Conservation (phyloP, 2,888 invertebrate genomes). For the Pachymerium ferrugineum region DNA sequence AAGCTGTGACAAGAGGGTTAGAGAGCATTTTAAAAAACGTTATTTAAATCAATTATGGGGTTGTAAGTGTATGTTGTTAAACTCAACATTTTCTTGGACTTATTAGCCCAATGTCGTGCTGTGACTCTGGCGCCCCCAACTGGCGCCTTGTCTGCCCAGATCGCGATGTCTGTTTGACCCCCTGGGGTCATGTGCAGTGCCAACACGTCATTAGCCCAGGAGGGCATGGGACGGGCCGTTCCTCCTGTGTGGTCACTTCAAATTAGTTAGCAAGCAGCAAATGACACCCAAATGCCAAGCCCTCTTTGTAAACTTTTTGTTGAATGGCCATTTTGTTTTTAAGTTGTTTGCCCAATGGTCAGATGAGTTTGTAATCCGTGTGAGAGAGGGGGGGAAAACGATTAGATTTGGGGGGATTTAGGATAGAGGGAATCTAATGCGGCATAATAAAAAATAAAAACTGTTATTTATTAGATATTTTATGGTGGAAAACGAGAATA, state of each 20-base stretch:
- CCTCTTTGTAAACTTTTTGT: conserved; percentile 19
- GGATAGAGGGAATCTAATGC: too few relatives aligned
- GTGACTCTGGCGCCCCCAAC: conserved; percentile 16
- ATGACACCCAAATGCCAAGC: conserved; percentile 11
- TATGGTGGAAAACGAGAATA: background rate
- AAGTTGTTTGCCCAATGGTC: conserved; percentile 1
- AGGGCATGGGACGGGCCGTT: conserved; percentile 11
- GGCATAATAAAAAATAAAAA: too few relatives aligned
- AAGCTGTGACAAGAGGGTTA: too few relatives aligned
- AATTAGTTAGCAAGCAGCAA: conserved; percentile 15
- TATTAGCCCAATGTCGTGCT: conserved; percentile 10
- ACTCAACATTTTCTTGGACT: background rate
- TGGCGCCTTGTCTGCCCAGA: conserved; percentile 7
- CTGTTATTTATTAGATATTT: background rate
- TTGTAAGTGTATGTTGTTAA: conserved; percentile 3
- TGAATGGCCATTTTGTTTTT: conserved; percentile 7
- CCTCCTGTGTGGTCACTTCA: conserved; percentile 17
- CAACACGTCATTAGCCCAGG: conserved; percentile 17
- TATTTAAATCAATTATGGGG: background rate
- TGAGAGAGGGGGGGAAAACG: too few relatives aligned
- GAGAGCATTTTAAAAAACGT: too few relatives aligned
- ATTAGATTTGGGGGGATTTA: conserved; percentile 5
- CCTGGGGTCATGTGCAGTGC: conserved; percentile 11
- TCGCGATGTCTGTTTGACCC: conserved; percentile 1
- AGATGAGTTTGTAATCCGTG: background rate